These are phyloP conservation scores for Goniozus legneri DNA, from an alignment of 1,140 invertebrate species.

Conservation along the genomic window DNA sequence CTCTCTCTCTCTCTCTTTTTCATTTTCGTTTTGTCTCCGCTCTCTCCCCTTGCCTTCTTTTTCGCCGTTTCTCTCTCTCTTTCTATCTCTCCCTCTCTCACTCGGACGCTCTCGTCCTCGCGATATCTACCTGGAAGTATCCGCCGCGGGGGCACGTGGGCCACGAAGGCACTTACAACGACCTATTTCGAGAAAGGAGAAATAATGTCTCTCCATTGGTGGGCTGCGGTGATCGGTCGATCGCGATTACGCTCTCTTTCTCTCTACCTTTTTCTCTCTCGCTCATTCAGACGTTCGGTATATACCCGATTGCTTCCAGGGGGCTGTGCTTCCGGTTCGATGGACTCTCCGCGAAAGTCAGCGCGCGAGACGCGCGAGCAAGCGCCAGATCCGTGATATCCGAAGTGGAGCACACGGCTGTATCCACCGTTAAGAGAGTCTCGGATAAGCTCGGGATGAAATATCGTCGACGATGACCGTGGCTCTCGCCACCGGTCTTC, in stretches of 20 bases:
- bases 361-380: too few relatives aligned
- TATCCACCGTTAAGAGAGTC: constrained; percentile 15
- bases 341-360: constrained; percentile 11
- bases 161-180: constrained; percentile 30
- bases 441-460: constrained; percentile 14
- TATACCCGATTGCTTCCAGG: constrained; percentile 11
- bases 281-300: too few relatives aligned
- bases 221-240: constrained; percentile 29
- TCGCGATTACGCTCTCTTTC: constrained; percentile 23
- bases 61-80: neutral
- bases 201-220: constrained; percentile 42
- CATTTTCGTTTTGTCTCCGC: neutral
- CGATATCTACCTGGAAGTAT: constrained; percentile 30
- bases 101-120: constrained; percentile 12
- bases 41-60: neutral
- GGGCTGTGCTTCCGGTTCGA: constrained; percentile 20
- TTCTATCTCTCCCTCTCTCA: neutral
- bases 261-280: too few relatives aligned
- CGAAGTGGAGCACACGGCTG: constrained; percentile 16
- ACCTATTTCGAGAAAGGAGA: constrained; percentile 28
- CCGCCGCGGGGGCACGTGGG: constrained; percentile 19
- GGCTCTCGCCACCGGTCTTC: neutral
- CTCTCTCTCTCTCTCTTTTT: neutral
- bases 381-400: constrained; percentile 13
- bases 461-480: constrained; percentile 10